A percentile compares a stretch with the other conserved stretches of the same genome.
Evolutionary conservation across 1,140 invertebrate genomes (phyloP).

Genomic region (Nephotettix cincticeps): DNA sequence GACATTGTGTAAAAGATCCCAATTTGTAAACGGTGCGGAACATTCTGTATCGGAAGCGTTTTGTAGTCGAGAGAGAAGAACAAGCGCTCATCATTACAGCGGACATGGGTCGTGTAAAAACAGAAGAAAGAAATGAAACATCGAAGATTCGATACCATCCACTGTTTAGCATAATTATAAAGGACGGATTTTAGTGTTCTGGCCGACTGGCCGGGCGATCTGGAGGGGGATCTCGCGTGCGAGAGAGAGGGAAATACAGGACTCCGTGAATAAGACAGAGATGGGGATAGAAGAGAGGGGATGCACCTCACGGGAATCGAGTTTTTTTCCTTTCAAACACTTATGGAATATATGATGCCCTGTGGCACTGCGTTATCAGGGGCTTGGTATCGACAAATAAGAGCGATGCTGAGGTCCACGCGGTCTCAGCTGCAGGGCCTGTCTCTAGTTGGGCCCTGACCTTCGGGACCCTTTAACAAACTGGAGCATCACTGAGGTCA

Average conservation of each 20-base stretch:
- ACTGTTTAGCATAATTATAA: constrained; percentile 29
- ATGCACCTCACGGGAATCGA: background rate
- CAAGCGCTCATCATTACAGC: constrained; percentile 14
- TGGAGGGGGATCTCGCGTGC: background rate
- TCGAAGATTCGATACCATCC: constrained; percentile 24
- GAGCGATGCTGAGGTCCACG: background rate
- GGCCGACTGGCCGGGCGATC: background rate
- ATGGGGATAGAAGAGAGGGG: background rate
- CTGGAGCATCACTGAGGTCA: no score
- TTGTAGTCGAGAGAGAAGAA: background rate
- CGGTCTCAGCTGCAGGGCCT: no score
- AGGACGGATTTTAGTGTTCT: constrained; percentile 25
- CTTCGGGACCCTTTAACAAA: no score
- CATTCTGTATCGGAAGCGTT: no score
- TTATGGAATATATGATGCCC: constrained; percentile 28
- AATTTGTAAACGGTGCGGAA: no score
- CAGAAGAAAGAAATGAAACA: constrained; percentile 23
- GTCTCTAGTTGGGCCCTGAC: no score
- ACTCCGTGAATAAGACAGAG: background rate
- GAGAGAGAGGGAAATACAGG: background rate
- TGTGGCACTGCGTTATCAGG: constrained; percentile 5
- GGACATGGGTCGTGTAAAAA: constrained; percentile 19
- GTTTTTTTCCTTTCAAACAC: constrained; percentile 18
- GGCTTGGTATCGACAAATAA: background rate
- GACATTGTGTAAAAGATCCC: no score